Evolutionary conservation across 2,888 invertebrate species (phyloP), one percentile per base, ranked within the genome.

Genomic region (Brachynemurus nebulosus): DNA sequence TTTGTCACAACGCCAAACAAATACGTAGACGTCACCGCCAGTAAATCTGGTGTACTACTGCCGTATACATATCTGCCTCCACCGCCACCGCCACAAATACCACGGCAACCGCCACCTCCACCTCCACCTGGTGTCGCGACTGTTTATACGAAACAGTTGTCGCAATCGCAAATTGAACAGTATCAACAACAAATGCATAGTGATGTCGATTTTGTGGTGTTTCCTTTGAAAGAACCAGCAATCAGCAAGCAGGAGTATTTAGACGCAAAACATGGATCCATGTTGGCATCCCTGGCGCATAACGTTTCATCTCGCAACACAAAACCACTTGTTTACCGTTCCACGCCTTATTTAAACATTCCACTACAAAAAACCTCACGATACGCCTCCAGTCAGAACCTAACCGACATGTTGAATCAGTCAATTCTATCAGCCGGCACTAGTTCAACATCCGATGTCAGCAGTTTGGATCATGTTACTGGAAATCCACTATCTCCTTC

Each of bases 121-220:
- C 71, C 76, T 8, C 69, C 72, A 8, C 77, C 80, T 1, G 75
- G 78, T 34, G 68, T 84, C 3, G 81, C 86, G 1, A 82, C 84
- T 0, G 75, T 80, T 1, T 80, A 80, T 54, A 74, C 78, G 25
- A 76, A 74, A 53, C 80, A 81, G 54, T 64, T 82, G 35, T 78
- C 80, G 0, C 68, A 78, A 14, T 78, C 80, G 18, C 89, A 88
- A 58, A 80, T 89, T 48, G 86, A 88, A 50, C 81, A 86, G 57
- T 91, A 88, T 56, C 85, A 88, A 55, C 86, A 88, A 57, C 90
- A 90, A 59, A 71, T 91, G 45, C 88, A 86, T 56, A 90, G 90
- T 48, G 90, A 91, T 57, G 86, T 88, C 3, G 90, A 91, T 63
- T 91, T 88, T 57, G 90, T 91, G 6, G 86, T 90, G 60, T 91